Conservation (phyloP, 2,888 invertebrate genomes). For the Brachynemurus nebulosus region DNA sequence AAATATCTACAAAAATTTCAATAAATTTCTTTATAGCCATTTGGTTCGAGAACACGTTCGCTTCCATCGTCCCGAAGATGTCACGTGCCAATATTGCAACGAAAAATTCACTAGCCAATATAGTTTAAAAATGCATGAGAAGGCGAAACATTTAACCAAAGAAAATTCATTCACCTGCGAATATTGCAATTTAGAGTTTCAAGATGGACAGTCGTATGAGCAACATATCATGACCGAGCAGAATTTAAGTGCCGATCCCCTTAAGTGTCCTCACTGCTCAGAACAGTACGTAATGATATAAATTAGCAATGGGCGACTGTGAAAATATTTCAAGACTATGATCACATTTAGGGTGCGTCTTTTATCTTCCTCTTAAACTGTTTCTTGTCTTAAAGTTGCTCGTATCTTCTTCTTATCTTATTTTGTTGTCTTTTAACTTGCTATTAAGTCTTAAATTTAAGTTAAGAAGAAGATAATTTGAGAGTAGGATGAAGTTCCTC, state of each 20-base stretch:
- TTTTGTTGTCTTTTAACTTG: no score
- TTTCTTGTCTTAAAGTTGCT: no score
- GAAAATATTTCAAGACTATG: no score
- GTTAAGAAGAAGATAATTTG: no score
- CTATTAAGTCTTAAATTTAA: no score
- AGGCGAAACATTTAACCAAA: background rate
- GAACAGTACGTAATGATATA: background rate
- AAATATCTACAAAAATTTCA: background rate
- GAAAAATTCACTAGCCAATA: background rate
- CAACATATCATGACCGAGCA: background rate
- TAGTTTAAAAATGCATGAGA: background rate
- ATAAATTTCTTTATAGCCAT: background rate
- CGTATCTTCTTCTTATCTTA: no score
- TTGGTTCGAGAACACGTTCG: background rate
- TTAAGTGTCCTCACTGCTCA: slow-evolving; percentile 3
- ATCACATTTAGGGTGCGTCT: no score
- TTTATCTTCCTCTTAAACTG: no score
- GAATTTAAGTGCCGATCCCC: background rate
- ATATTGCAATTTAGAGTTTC: background rate
- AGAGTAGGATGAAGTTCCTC: no score
- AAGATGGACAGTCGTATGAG: background rate
- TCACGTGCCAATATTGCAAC: background rate
- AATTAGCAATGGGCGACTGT: no score
- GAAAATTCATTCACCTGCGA: background rate
- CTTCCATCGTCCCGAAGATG: background rate